Percentiles rank a stretch among this genome's conserved stretches.
Conservation (phyloP, 2,888 invertebrate species). For the Drosophila nigricruria region DNA sequence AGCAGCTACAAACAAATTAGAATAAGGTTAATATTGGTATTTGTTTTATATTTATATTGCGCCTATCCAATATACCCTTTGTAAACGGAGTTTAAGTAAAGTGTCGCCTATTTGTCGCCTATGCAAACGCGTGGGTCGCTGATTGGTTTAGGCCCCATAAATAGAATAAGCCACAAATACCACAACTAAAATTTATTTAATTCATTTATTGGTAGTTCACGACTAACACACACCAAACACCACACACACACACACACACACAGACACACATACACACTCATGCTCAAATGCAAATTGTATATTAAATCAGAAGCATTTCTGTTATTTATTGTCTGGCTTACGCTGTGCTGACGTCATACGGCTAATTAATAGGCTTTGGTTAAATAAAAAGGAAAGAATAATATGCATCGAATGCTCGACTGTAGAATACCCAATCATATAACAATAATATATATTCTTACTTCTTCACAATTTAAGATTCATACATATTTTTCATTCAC, state of each 20-base stretch:
- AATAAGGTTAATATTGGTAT: too few species aligned
- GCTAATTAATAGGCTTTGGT: conserved; percentile 15
- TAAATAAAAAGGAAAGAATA: background rate
- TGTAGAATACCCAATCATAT: background rate
- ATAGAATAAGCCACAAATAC: conserved; percentile 16
- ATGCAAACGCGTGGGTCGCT: conserved; percentile 54
- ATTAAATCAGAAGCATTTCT: conserved; percentile 41
- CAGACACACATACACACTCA: background rate
- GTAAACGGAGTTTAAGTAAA: background rate
- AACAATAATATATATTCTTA: background rate
- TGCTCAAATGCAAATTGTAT: conserved; percentile 31
- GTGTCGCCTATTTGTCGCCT: conserved; percentile 28
- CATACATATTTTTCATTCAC: too few species aligned
- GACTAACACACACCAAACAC: conserved; percentile 11
- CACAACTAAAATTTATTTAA: conserved; percentile 29
- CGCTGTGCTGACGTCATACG: conserved; percentile 27
- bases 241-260: conserved; percentile 4
- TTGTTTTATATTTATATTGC: too few species aligned
- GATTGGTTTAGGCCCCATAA: conserved; percentile 27
- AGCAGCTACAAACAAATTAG: background rate
- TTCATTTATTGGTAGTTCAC: conserved; percentile 44
- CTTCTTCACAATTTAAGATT: background rate
- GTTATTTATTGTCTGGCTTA: conserved; percentile 42
- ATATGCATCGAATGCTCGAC: background rate
- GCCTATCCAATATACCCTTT: background rate